Percentiles rank a stretch among this genome's conserved stretches.
Evolutionary conservation across 2,888 invertebrate species (phyloP).

Genomic region (Rutpela maculata): DNA sequence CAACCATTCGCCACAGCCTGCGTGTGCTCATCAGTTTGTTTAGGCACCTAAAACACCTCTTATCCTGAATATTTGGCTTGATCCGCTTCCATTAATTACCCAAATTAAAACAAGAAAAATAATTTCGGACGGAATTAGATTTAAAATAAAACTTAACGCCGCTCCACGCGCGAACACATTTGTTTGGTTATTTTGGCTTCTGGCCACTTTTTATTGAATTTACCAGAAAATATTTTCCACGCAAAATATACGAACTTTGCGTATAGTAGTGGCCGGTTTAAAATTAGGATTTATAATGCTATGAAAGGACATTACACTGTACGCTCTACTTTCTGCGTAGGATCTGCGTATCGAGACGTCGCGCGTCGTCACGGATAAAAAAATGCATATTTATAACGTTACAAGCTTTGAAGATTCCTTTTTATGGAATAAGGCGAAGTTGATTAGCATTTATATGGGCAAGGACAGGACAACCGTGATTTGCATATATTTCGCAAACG

Average conservation of each 20-base stretch:
- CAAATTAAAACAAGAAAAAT: slow-evolving; percentile 2
- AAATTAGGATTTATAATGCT: slow-evolving; percentile 33
- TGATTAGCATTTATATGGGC: slow-evolving; percentile 4
- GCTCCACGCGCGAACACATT: slow-evolving; percentile 14
- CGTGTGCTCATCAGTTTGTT: no score
- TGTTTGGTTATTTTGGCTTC: slow-evolving; percentile 14
- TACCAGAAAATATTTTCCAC: slow-evolving; percentile 28
- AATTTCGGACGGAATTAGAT: not conserved
- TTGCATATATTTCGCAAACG: not conserved
- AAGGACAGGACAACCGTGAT: not conserved
- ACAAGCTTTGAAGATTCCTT: not conserved
- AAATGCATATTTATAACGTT: not conserved
- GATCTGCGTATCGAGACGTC: not conserved
- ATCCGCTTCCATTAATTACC: not conserved
- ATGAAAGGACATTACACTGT: slow-evolving; percentile 17
- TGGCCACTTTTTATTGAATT: slow-evolving; percentile 31
- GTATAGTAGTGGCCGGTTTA: slow-evolving; percentile 23
- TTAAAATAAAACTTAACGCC: slow-evolving; percentile 9
- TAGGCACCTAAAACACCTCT: not conserved
- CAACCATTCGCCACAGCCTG: no score
- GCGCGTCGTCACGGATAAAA: no score
- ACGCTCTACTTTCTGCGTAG: not conserved
- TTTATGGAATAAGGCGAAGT: slow-evolving; percentile 1
- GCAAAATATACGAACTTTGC: slow-evolving; percentile 23
- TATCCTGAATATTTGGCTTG: not conserved